These are phyloP conservation scores for Rallus crepitans DNA, from an alignment of 2,797 vertebrate species.

Conservation along the genomic window DNA sequence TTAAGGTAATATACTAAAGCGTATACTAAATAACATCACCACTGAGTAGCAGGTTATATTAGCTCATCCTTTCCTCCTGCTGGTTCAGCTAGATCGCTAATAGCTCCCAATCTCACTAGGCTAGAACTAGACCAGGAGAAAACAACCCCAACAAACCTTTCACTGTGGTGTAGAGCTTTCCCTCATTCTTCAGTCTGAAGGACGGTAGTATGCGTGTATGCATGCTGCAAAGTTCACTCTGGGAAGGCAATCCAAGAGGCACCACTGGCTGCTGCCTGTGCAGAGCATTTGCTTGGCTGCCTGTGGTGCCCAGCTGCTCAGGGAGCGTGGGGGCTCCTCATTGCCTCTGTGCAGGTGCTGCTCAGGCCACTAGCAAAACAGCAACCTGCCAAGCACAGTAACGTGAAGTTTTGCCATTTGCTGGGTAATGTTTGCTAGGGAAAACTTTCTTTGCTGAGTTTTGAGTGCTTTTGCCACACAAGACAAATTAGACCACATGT, in stretches of 20 bases:
- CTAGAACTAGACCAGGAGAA: background rate
- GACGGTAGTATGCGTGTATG: accelerated
- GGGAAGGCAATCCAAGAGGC: background rate
- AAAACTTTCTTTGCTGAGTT: background rate
- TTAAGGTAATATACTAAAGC: background rate
- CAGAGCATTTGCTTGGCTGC: background rate
- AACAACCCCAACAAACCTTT: background rate
- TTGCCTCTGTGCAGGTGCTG: accelerated
- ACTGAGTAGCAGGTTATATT: background rate
- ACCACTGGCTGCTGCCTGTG: background rate
- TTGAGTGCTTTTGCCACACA: background rate
- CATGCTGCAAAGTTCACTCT: background rate
- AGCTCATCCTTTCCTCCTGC: background rate
- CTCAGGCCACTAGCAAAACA: accelerated
- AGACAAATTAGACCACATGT: background rate
- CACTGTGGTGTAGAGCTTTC: background rate
- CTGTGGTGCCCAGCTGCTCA: background rate
- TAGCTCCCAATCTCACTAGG: background rate
- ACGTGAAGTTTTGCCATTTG: background rate
- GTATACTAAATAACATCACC: background rate
- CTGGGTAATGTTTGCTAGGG: background rate
- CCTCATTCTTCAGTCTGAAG: background rate
- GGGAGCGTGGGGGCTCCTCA: background rate
- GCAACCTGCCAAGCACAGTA: background rate
- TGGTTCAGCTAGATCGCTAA: background rate